phyloP scores from a whole-genome alignment of 2,113 vertebrate species.

The Myotis lucifugus region DNA sequence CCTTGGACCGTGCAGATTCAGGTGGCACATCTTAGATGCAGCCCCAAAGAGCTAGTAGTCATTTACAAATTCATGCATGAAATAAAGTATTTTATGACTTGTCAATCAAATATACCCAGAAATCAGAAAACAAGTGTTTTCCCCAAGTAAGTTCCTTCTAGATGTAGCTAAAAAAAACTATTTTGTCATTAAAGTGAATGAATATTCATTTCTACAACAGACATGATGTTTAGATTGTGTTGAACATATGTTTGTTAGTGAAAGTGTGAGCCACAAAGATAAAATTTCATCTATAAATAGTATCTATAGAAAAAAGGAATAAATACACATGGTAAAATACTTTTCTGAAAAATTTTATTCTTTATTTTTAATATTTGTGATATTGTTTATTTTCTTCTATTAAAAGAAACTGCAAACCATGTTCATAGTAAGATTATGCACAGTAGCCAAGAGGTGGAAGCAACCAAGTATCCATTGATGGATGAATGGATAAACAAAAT shows the following conservation, averaged over 20 bases:
- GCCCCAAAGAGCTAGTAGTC: neutral
- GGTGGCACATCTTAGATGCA: slow-evolving; percentile 26
- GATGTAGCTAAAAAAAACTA: slow-evolving; percentile 64
- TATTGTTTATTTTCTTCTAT: slow-evolving; percentile 31
- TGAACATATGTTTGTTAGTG: slow-evolving; percentile 75
- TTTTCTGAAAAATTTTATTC: slow-evolving; percentile 29
- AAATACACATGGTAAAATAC: slow-evolving; percentile 23
- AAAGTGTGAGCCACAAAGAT: slow-evolving; percentile 66
- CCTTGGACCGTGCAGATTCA: slow-evolving; percentile 27
- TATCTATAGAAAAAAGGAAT: slow-evolving; percentile 49
- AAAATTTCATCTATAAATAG: slow-evolving; percentile 74
- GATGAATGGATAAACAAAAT: neutral
- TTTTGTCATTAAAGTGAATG: slow-evolving; percentile 76
- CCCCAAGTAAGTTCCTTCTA: slow-evolving; percentile 55
- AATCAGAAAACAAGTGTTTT: slow-evolving; percentile 54
- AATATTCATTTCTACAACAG: slow-evolving; percentile 76
- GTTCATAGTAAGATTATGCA: neutral
- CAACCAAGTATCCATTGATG: neutral
- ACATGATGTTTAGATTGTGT: slow-evolving; percentile 72
- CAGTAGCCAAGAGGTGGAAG: neutral
- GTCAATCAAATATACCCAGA: slow-evolving; percentile 49
- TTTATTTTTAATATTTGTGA: slow-evolving; percentile 38
- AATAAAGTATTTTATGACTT: slow-evolving; percentile 25
- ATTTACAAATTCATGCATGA: slow-evolving; percentile 31
- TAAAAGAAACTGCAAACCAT: neutral